Conservation (phyloP, 2,797 vertebrate genomes). For the Brotogeris chrysoptera region DNA sequence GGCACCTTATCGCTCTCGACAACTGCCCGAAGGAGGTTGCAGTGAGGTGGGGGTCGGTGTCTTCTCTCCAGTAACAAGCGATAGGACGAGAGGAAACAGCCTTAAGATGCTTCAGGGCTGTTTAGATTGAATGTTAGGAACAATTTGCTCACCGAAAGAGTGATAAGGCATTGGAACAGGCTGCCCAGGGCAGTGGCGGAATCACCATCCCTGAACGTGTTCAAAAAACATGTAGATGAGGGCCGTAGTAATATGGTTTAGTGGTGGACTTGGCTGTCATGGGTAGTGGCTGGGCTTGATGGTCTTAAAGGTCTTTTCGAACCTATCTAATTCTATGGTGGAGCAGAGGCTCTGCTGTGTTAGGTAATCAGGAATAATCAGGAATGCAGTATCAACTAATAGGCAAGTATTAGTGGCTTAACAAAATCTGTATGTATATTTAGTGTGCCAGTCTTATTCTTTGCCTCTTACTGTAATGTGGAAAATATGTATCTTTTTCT, state of each 20-base stretch:
- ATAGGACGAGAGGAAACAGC: not conserved
- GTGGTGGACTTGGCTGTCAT: not conserved
- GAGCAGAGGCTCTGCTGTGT: not conserved
- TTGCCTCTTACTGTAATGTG: too few relatives aligned
- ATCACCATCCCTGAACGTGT: not conserved
- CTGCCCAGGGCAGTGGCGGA: not conserved
- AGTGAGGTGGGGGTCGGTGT: not conserved
- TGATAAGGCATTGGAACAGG: not conserved
- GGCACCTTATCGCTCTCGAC: not conserved
- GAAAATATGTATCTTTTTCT: not conserved
- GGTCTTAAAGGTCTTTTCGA: not conserved
- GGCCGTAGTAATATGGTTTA: not conserved
- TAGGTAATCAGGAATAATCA: too few relatives aligned
- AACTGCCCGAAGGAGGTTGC: not conserved
- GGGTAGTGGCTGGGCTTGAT: not conserved
- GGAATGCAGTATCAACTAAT: not conserved
- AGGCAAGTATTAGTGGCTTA: not conserved
- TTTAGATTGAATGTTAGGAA: not conserved
- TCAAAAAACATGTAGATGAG: not conserved
- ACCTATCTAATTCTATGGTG: not conserved
- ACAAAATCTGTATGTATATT: not conserved
- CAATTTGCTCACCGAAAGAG: not conserved
- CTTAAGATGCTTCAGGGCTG: not conserved
- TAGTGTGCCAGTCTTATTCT: too few relatives aligned
- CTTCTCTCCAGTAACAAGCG: not conserved